These are phyloP conservation scores for Ivindomyrus marchei DNA, from an alignment of 2,113 vertebrate genomes.

Conservation along the genomic window DNA sequence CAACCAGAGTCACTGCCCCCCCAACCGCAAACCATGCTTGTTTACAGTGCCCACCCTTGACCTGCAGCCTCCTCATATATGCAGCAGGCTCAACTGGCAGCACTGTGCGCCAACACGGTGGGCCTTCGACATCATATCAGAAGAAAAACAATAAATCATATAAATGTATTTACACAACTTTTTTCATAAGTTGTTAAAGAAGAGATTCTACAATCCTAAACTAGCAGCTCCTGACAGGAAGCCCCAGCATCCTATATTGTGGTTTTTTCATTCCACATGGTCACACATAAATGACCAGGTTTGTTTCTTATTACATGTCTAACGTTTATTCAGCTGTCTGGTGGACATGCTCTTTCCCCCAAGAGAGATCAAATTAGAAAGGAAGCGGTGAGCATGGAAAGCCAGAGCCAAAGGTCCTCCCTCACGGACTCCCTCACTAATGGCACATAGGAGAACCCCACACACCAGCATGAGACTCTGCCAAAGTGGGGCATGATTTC, in stretches of 20 bases:
- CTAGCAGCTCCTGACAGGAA: neutral
- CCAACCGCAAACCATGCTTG: neutral
- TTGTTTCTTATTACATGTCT: neutral
- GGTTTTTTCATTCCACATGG: neutral
- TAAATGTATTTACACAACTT: neutral
- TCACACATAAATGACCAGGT: neutral
- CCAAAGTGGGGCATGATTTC: neutral
- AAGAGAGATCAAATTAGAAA: neutral
- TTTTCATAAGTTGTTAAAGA: neutral
- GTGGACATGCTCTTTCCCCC: neutral
- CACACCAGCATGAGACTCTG: neutral
- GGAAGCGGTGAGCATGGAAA: neutral
- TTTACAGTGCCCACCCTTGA: neutral
- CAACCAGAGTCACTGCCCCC: neutral
- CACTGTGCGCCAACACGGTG: neutral
- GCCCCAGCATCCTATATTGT: neutral
- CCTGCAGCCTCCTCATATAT: neutral
- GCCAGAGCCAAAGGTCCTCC: neutral
- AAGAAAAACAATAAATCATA: neutral
- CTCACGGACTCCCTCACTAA: neutral
- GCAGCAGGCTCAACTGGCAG: neutral
- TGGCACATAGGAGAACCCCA: neutral
- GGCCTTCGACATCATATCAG: neutral
- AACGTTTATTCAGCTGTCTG: neutral
- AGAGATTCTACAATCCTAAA: neutral